Evolutionary conservation across 2,797 vertebrate species (phyloP).

Genomic region (Sebastes steindachneri): DNA sequence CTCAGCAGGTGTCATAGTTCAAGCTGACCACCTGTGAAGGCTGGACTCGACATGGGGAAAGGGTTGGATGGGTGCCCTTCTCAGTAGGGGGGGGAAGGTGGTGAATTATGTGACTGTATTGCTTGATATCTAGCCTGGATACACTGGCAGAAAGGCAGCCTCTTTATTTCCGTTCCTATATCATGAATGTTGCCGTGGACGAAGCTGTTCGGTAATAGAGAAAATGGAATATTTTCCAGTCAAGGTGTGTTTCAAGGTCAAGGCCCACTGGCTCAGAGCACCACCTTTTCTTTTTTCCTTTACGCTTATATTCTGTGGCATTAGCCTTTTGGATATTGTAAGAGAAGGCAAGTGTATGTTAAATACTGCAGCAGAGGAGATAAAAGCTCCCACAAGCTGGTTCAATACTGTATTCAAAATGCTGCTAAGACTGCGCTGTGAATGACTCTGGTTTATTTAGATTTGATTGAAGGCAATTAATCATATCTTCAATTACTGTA

Average conservation of each 20-base stretch:
- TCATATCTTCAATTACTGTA: constrained; percentile 25
- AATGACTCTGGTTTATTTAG: constrained; percentile 45
- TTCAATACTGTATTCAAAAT: constrained; percentile 37
- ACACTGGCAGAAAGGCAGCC: background rate
- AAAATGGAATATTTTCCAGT: constrained; percentile 20
- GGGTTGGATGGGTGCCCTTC: constrained; percentile 11
- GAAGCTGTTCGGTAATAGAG: constrained; percentile 9
- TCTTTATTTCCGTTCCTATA: background rate
- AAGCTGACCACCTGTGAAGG: constrained; percentile 23
- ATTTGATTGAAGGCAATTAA: constrained; percentile 58
- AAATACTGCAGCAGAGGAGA: constrained; percentile 44
- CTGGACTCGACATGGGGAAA: background rate
- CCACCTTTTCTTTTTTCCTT: background rate
- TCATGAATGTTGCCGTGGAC: background rate
- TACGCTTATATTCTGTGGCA: constrained; percentile 23
- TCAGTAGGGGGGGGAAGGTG: background rate
- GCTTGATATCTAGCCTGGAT: background rate
- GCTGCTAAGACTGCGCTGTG: constrained; percentile 1
- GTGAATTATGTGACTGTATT: constrained; percentile 16
- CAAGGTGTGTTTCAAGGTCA: constrained; percentile 43
- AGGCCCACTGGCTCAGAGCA: constrained; percentile 31
- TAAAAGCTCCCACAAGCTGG: constrained; percentile 17
- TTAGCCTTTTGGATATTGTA: constrained; percentile 52
- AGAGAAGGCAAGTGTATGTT: constrained; percentile 50
- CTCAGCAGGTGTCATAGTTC: constrained; percentile 46